Evolutionary conservation across 2,113 vertebrate genomes (phyloP).

Genomic region (Salvelinus fontinalis): DNA sequence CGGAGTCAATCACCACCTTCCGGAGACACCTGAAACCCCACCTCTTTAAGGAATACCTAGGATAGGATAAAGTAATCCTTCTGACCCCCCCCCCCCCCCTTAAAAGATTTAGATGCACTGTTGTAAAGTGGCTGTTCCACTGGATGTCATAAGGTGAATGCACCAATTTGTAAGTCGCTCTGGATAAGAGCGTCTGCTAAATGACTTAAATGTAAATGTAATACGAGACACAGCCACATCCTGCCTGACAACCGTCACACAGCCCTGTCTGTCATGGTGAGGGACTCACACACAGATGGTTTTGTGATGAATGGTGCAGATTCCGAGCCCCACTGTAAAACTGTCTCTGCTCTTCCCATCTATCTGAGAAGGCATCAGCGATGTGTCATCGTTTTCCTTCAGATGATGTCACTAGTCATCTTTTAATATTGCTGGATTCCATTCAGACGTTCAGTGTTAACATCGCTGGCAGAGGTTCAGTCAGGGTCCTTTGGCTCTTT

Average conservation of each 20-base stretch:
- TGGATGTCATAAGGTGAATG: too few relatives aligned
- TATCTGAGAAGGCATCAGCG: neutral
- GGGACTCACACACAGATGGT: neutral
- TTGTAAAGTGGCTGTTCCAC: too few relatives aligned
- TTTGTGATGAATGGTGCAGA: neutral
- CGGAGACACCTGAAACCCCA: too few relatives aligned
- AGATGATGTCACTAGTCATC: conserved; percentile 7
- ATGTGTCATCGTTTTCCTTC: conserved; percentile 11
- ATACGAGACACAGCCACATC: neutral
- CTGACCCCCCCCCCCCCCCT: too few relatives aligned
- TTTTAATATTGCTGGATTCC: conserved; percentile 17
- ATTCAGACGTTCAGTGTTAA: conserved; percentile 8
- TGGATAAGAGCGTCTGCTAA: too few relatives aligned
- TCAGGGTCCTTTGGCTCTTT: neutral
- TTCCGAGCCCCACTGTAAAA: neutral
- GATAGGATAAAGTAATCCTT: too few relatives aligned
- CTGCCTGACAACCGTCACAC: neutral
- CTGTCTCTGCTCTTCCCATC: conserved; percentile 19
- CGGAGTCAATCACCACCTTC: too few relatives aligned
- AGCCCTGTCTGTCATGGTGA: neutral
- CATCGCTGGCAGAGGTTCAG: conserved; percentile 18
- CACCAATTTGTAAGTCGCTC: too few relatives aligned
- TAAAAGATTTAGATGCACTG: too few relatives aligned
- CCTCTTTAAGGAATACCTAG: too few relatives aligned
- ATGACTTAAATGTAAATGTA: too few relatives aligned